Conservation (phyloP, 2,888 invertebrate species). For the Anthophora plumipes region DNA sequence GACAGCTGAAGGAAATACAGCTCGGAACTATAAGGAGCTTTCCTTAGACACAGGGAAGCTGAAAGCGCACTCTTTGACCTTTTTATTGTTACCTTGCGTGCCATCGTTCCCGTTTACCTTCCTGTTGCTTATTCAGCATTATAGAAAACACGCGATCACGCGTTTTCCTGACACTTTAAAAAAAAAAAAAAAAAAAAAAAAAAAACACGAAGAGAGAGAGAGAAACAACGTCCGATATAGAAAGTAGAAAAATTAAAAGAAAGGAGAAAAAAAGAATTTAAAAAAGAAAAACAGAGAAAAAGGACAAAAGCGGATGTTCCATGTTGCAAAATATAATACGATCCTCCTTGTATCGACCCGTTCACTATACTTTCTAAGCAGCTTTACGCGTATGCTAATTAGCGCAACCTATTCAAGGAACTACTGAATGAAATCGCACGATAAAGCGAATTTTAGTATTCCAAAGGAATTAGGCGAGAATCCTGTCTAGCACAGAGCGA, state of each 20-base stretch:
- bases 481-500: constrained; percentile 20
- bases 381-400: background rate
- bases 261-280: background rate
- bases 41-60: constrained; percentile 25
- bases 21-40: constrained; percentile 42
- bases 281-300: background rate
- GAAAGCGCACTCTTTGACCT: constrained; percentile 47
- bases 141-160: background rate
- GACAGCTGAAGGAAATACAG: constrained; percentile 1
- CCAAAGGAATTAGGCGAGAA: constrained; percentile 26
- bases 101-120: constrained; percentile 11
- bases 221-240: background rate
- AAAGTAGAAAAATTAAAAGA: background rate
- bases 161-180: background rate
- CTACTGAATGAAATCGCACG: background rate
- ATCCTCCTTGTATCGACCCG: background rate
- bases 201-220: no score
- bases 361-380: background rate
- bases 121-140: constrained; percentile 2
- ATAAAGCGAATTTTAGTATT: constrained; percentile 14
- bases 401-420: background rate
- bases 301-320: background rate
- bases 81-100: constrained; percentile 30
- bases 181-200: no score
- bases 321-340: background rate